phyloP scores from a whole-genome alignment of 2,113 vertebrate species.

The Pomatorhinus ruficollis region DNA sequence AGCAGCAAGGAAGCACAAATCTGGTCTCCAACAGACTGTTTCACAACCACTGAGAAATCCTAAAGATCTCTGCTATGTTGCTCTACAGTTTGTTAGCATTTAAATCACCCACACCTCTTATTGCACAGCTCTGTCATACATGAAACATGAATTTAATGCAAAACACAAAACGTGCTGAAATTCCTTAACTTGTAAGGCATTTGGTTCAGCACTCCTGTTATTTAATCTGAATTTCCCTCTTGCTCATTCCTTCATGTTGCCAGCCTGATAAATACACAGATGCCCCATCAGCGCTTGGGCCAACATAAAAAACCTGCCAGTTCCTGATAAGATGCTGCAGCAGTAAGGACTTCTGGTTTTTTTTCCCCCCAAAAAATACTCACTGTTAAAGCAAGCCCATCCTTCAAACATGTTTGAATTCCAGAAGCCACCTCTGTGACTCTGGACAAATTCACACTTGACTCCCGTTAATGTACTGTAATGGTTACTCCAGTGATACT shows the following conservation, averaged over 20 bases:
- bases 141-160: background rate
- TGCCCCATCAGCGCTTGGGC: background rate
- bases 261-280: background rate
- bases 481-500: background rate
- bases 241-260: background rate
- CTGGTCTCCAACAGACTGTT: background rate
- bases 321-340: slow-evolving; percentile 9
- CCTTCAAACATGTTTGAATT: background rate
- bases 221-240: slow-evolving; percentile 29
- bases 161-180: background rate
- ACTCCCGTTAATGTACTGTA: background rate
- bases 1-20: background rate
- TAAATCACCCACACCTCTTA: background rate
- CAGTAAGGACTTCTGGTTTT: background rate
- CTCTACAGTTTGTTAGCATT: background rate
- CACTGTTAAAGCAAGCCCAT: background rate
- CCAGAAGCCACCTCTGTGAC: background rate
- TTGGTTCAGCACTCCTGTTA: background rate
- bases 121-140: background rate
- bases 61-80: background rate
- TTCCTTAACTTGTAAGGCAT: background rate
- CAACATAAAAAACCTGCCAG: background rate
- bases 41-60: background rate
- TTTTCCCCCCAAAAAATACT: rapidly evolving
- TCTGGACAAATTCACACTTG: background rate